Evolutionary conservation across 2,888 invertebrate genomes (phyloP), one percentile per base, ranked within the genome.

Genomic region (Frankliniella fusca): DNA sequence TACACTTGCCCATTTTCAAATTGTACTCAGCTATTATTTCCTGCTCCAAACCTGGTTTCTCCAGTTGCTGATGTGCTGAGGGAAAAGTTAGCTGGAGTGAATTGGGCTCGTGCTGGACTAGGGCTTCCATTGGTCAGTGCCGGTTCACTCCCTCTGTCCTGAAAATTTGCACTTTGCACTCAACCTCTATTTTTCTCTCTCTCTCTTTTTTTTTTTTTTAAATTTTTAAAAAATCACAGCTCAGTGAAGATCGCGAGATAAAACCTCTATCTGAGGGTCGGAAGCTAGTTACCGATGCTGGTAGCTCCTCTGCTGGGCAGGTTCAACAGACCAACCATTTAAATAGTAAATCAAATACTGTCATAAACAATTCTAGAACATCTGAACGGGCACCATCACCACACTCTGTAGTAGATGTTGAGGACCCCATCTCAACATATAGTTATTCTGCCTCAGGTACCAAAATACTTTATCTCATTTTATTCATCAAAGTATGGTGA

Each of bases 51-150:
- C 90, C 90, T 97, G 85, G 95, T 96, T 11, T 98, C 98, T 0
- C 98, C 98, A 0, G 96, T 99, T 15, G 97, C 97, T 48, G 97
- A 98, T 89, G 92, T 91, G n/a, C 90, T 99, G 8, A 92, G 94
- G 86, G 93, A 93, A 87, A 94, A 94, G 87, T 90, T 99, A 83
- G 93, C 94, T 15, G 93, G 94, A 84, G 97, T 96, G 0, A 97
- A 97, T 88, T 99, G 99, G 99, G 98, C 97, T 5, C 90, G 98
- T 85, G 94, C 95, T 85, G 98, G 97, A 81, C 91, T 98, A 81
- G 98, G 98, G n/a, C 89, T 98, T 84, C 95, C 97, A 84, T 89
- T 97, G 91, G 97, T 98, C 90, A 88, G 87, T 85, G 81, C 70
- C 38, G 49, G 79, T 82, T 76, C 49, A 80, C 61, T 38, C 79